These are phyloP conservation scores for Pyrrhosoma nymphula DNA, from an alignment of 2,888 invertebrate genomes.

Conservation along the genomic window DNA sequence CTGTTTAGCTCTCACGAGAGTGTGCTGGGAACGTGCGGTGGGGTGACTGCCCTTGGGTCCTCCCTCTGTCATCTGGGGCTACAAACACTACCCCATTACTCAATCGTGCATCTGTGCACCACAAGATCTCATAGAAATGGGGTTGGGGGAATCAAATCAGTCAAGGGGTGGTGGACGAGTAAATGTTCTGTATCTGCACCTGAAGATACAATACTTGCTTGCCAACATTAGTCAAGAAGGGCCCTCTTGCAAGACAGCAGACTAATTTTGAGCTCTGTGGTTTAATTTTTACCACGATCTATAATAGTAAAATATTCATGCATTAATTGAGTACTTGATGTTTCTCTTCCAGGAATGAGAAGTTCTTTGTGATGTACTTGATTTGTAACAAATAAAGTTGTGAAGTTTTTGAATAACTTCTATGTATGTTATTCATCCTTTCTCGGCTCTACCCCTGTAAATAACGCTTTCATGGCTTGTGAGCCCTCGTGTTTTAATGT, in stretches of 20 bases:
- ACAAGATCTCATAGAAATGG: too few relatives aligned
- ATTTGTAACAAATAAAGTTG: conserved; percentile 53
- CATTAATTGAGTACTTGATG: not conserved
- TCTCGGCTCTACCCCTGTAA: conserved; percentile 46
- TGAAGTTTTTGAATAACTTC: conserved; percentile 61
- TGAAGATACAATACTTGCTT: not conserved
- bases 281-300: not conserved
- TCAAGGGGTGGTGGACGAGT: not conserved
- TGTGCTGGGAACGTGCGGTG: too few relatives aligned
- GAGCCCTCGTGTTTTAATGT: not conserved
- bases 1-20: not conserved
- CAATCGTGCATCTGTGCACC: too few relatives aligned
- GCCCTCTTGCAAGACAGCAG: not conserved
- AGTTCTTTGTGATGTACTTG: conserved; percentile 34
- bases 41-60: too few relatives aligned
- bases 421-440: conserved; percentile 64
- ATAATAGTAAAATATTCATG: not conserved
- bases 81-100: too few relatives aligned
- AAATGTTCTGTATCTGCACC: not conserved
- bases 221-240: not conserved
- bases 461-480: not conserved
- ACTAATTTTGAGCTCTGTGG: not conserved
- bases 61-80: too few relatives aligned
- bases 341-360: conserved; percentile 35
- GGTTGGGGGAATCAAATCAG: too few relatives aligned